phyloP scores from a whole-genome alignment of 2,888 invertebrate species.

The Piscicola geometra region DNA sequence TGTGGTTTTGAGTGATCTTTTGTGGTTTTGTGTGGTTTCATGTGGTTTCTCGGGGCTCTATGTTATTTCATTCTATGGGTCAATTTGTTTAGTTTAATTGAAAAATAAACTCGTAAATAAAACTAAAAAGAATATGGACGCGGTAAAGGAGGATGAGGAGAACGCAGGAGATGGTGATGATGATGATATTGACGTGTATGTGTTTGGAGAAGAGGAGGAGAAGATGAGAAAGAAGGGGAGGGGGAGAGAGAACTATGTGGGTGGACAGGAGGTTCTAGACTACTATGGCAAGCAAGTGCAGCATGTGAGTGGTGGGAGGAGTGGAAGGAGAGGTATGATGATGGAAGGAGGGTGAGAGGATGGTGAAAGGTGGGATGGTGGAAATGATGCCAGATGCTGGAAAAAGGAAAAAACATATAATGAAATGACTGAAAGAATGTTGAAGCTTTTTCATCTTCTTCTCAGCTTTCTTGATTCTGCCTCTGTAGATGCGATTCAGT shows the following conservation, averaged over 20 bases:
- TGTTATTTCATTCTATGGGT: too few species aligned
- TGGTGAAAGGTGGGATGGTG: neutral
- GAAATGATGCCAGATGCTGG: neutral
- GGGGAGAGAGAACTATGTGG: constrained; percentile 35
- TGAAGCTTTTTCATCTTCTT: too few species aligned
- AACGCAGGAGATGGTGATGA: constrained; percentile 25
- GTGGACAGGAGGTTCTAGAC: constrained; percentile 22
- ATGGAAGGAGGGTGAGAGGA: too few species aligned
- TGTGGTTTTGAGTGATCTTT: too few species aligned
- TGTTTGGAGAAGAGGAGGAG: constrained; percentile 53
- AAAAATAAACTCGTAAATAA: too few species aligned
- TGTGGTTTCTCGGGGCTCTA: too few species aligned
- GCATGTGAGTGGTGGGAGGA: constrained; percentile 26
- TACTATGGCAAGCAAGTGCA: constrained; percentile 34
- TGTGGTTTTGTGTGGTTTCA: too few species aligned
- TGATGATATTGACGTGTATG: constrained; percentile 51
- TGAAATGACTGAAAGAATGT: too few species aligned
- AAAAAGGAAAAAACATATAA: neutral
- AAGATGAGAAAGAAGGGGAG: constrained; percentile 43
- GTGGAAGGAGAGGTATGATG: neutral
- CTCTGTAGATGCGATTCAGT: too few species aligned
- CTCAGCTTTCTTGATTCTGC: too few species aligned
- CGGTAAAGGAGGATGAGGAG: neutral
- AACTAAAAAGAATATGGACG: constrained; percentile 34
- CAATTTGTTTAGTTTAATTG: too few species aligned